Evolutionary conservation across 64 coral and sea anemone genomes (phyloP).

Genomic region (Platygyra sinensis): DNA sequence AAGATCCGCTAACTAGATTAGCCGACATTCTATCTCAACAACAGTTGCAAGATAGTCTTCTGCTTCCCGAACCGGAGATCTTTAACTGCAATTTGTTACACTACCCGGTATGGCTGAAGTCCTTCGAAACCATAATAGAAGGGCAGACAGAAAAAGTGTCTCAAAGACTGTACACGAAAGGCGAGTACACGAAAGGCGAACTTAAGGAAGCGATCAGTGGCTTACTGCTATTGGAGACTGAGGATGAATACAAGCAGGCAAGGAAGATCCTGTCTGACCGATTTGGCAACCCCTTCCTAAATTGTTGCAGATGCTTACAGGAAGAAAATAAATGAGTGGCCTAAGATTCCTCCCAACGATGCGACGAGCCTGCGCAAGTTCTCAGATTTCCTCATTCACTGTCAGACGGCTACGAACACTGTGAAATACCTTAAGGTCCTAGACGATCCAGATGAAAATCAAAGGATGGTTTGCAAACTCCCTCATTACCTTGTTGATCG

Average conservation of each 20-base stretch:
- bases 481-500: not conserved
- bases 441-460: conserved; percentile 23
- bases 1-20: conserved; percentile 5
- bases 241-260: conserved; percentile 27
- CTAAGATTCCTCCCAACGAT: conserved; percentile 62
- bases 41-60: conserved; percentile 29
- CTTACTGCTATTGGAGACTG: conserved; percentile 9
- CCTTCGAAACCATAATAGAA: conserved; percentile 29
- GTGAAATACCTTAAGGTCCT: not conserved
- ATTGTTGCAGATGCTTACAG: conserved; percentile 46
- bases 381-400: conserved; percentile 58
- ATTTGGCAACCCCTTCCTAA: conserved; percentile 57
- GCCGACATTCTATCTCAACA: conserved; percentile 38
- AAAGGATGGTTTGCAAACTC: conserved; percentile 14
- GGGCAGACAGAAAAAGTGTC: conserved; percentile 32
- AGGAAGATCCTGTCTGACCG: conserved; percentile 9
- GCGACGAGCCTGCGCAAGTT: conserved; percentile 30
- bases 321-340: conserved; percentile 56
- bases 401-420: not conserved
- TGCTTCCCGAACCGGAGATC: conserved; percentile 31
- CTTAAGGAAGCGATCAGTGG: conserved; percentile 58
- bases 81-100: not conserved
- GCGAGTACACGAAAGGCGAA: conserved; percentile 53
- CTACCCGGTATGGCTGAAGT: conserved; percentile 28
- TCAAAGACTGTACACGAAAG: conserved; percentile 41